Base-by-base conservation (phyloP, 2,113 vertebrate genomes). In the Anolis carolinensis region DNA sequence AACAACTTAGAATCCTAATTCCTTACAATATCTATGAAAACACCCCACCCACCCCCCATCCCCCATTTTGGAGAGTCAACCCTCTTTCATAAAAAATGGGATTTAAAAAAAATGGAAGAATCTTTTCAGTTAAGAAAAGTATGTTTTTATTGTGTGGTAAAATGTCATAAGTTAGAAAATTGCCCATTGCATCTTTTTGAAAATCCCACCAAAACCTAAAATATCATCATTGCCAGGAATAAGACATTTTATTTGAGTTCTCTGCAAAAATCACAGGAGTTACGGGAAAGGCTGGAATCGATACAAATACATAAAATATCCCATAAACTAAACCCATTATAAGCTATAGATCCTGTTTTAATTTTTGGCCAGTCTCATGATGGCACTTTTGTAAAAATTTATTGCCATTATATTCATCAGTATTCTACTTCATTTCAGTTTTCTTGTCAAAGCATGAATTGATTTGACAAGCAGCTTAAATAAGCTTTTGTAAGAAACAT, bases 301-400 rank as follows among this genome's bases (percentile, higher is more conserved):
- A 90, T 90, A 84, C 86, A 88, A 90, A 76, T 44, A 83, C 83
- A 68, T 36, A 25, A 71, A 85, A 70, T 50, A 39, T 50, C 73
- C 79, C 84, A 39, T 65, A 83, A 93, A 88, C 74, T 85, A 93
- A 92, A 92, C 21, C 4, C 27, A 81, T 75, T 75, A 72, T 44
- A 85, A 34, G 5, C 88, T 84, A 39, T 73, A 92, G 74, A 91
- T 90, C 65, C 1, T 4, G 75, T 50, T 4, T 1, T 79, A 76
- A 72, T 3, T 65, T 4, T 83, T 82, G 79, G 79, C 59, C 16
- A 86, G 59, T 75, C 78, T 83, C 52, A 0, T 0, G 5, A 70
- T 52, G 78, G 8, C 50, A 48, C 76, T 30, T 65, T 23, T 39
- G 20, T 84, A 88, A 88, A 59, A 79, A 21, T 52, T 16, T 86